Percentiles rank a stretch among this genome's conserved stretches.
These are phyloP conservation scores for Clytia hemisphaerica DNA, from an alignment of 30 jellyfish, hydroid and myxozoan genomes.

Conservation along the genomic window DNA sequence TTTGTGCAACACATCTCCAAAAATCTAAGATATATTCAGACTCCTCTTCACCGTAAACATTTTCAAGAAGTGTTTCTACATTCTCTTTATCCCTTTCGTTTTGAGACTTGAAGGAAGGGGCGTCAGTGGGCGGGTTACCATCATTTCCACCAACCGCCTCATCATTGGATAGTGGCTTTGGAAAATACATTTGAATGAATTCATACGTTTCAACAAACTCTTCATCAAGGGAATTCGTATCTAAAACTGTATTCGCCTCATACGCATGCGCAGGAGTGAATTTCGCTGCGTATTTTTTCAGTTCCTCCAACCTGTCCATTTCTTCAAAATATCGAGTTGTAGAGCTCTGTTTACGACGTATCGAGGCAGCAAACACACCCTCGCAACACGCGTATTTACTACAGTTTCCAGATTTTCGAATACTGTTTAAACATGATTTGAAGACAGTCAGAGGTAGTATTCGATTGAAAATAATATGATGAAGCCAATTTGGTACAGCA, in stretches of 20 bases:
- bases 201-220: not conserved
- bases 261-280: no score
- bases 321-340: not conserved
- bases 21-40: conserved; percentile 31
- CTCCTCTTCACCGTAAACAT: conserved; percentile 14
- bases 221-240: not conserved
- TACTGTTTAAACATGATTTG: not conserved
- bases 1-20: conserved; percentile 69
- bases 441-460: not conserved
- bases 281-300: no score
- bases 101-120: conserved; percentile 2
- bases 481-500: conserved; percentile 3
- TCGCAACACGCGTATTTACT: not conserved
- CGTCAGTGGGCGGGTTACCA: conserved; percentile 16
- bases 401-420: conserved; percentile 2
- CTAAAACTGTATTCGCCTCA: no score
- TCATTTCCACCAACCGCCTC: not conserved
- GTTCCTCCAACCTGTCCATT: not conserved
- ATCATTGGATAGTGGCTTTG: conserved; percentile 29
- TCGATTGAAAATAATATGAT: not conserved
- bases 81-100: conserved; percentile 28
- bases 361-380: conserved; percentile 4
- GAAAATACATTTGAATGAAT: not conserved
- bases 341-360: not conserved
- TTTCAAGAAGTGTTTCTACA: conserved; percentile 27